Base-by-base conservation (phyloP, 2,888 invertebrate species). In the Silvanus unidentatus region DNA sequence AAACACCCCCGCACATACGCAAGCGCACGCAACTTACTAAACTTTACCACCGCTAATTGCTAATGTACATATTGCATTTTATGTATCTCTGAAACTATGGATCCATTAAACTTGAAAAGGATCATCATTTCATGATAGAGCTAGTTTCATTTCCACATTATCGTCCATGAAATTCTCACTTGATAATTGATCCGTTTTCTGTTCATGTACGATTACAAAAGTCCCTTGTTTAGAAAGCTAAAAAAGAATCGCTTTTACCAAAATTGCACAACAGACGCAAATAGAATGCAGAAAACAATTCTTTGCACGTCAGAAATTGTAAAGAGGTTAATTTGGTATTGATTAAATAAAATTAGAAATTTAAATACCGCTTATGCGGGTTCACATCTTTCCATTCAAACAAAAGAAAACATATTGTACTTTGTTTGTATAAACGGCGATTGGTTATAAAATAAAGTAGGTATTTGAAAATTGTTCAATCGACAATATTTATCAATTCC, bases 301-400 rank as follows among this genome's bases (percentile, higher is more conserved):
- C 39, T 43, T 42, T 14, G 39, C 57, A 54, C 55, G 57, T 56
- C 53, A 57, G 55, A 54, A 54, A 58, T 57, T 53, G 22, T 60
- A 64, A 63, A 60, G 60, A 62, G 63, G 63, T 64, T 63, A 64
- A 63, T 64, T 63, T 55, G 55, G 53, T 64, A 63, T 64, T 55
- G 64, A 65, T 65, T 62, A 61, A 60, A 60, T 58, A 54, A 61
- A 63, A 65, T 63, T 63, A 63, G 61, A 63, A 64, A 64, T 63
- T 63, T 56, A 61, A 63, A 63, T 59, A 53, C 40, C 34, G 52
- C 39, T 29, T 40, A 59, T 60, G 60, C 60, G 57, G 60, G 58
- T 46, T 4, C 15, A 13, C 13, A 32, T 32, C 32, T 32, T 22
- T 22, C 3, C n/a, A n/a, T n/a, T n/a, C 22, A 22, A 22, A 22